Evolutionary conservation across 2,888 invertebrate species (phyloP).

Genomic region (Pyrrhosoma nymphula): DNA sequence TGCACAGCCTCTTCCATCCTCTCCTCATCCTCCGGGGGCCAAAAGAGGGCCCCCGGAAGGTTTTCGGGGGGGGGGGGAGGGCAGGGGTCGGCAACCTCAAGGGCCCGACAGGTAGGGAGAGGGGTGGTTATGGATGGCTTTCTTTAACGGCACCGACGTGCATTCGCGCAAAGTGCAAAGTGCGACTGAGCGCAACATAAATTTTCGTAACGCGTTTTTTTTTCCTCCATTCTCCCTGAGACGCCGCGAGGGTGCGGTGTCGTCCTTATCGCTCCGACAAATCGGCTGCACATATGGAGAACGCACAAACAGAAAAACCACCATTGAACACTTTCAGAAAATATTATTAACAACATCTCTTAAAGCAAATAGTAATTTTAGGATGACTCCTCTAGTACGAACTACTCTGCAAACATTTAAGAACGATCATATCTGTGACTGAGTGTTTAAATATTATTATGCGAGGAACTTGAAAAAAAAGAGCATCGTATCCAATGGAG

Average conservation of each 20-base stretch:
- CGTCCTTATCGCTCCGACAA: not conserved
- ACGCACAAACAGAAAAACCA: not conserved
- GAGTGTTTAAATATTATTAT: too few species aligned
- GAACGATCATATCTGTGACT: too few species aligned
- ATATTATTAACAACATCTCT: too few species aligned
- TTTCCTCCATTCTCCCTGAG: not conserved
- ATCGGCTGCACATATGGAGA: not conserved
- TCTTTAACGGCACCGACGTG: not conserved
- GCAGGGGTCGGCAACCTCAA: not conserved
- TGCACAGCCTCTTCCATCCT: not conserved
- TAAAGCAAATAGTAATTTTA: too few species aligned
- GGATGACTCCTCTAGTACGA: too few species aligned
- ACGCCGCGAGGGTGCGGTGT: not conserved
- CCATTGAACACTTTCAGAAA: too few species aligned
- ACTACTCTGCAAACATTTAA: too few species aligned
- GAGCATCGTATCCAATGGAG: too few species aligned
- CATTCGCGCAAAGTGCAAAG: not conserved
- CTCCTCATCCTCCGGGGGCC: not conserved
- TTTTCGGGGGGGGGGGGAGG: not conserved
- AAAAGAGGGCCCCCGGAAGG: not conserved
- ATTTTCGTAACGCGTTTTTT: not conserved
- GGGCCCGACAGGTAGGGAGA: not conserved
- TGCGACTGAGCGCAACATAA: not conserved
- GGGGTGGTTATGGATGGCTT: not conserved
- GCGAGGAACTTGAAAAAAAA: too few species aligned